Evolutionary conservation across 2,888 invertebrate genomes (phyloP), one percentile per base, ranked within the genome.

Genomic region (Acronicta psi): DNA sequence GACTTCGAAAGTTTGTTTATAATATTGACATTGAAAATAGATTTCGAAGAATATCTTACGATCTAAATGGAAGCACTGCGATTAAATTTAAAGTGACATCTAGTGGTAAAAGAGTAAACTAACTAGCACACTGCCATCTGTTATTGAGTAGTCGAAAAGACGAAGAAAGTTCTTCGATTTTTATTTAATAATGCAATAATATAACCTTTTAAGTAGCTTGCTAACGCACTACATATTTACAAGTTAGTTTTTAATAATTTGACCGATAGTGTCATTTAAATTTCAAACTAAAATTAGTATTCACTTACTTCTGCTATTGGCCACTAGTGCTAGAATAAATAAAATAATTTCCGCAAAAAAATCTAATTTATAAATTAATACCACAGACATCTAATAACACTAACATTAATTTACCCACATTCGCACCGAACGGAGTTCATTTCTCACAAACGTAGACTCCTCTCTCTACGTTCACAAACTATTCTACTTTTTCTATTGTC

Each of bases 11-110:
- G 43, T 65, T 60, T 65, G 61, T 47, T n/a, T 17, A 64, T 59
- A 50, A 54, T 69, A 75, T 86, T 91, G 92, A 93, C 92, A 91
- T 81, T 91, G 92, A 90, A 90, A 93, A 90, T 92, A 90, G 83
- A 87, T 86, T 85, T 84, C 69, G 6, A 0, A 34, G n/a, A 6
- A 34, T 31, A n/a, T 57, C 47, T 59, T 61, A 57, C 34, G 55
- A 68, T 38, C 52, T 69, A 60, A 75, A 59, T 82, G 80, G 83
- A 87, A 88, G 86, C 80, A 79, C 81, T 60, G 47, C 20, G 70
- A 78, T 81, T 80, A 53, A 34, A 1, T 67, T 69, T 38, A 38
- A 17, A 69, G 53, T 51, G 56, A 67, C 67, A 71, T 54, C 59
- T 67, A 38, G 11, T 37, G 1, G n/a, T 40, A 13, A 53, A 46